Base-by-base conservation (phyloP, 2,113 vertebrate genomes). In the Vidua macroura region DNA sequence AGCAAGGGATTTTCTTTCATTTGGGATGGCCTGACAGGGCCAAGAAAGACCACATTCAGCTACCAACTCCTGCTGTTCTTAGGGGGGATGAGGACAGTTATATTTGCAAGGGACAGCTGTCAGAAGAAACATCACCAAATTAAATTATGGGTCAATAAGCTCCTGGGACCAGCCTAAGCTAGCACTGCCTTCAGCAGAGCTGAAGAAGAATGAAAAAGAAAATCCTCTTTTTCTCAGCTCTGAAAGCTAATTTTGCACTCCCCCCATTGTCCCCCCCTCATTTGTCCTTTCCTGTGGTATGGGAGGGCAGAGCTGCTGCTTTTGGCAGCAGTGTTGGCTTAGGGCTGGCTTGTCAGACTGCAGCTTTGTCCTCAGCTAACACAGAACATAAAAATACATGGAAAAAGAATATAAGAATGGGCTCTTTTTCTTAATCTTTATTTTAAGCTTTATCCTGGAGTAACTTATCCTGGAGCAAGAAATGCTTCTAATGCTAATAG, bases 241-340 rank as follows among this genome's bases (percentile, higher is more conserved):
- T 62, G 80, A 51, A 41, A 28, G 51, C 76, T 88, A n/a, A 80
- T 83, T 90, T 83, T 88, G 44, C 51, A 33, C 28, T 33, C 6
- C 28, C 25, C 13, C 0, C 9, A 22, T 44, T 4, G 1, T 30
- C 7, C 10, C 19, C 24, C 19, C 8, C 14, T 31, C 7, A 28
- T 76, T 67, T 73, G 63, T 88, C 59, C 68, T 92, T 80, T 69
- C 59, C 55, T 44, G 60, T 1, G 3, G 43, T 58, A 75, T 5
- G 11, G 80, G 64, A 83, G 59, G 59, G 13, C 55, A 90, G 86
- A 92, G 59, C 75, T 74, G 46, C 78, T 87, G 78, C 70, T 85
- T 83, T 92, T 90, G 93, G 58, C 85, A 85, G 82, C 18, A 43
- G 28, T 46, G 37, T 83, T 93, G 70, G 53, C 0, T 0, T 23